Evolutionary conservation across 2,888 invertebrate genomes (phyloP), one percentile per base, ranked within the genome.

Genomic region (Acronicta aceris): DNA sequence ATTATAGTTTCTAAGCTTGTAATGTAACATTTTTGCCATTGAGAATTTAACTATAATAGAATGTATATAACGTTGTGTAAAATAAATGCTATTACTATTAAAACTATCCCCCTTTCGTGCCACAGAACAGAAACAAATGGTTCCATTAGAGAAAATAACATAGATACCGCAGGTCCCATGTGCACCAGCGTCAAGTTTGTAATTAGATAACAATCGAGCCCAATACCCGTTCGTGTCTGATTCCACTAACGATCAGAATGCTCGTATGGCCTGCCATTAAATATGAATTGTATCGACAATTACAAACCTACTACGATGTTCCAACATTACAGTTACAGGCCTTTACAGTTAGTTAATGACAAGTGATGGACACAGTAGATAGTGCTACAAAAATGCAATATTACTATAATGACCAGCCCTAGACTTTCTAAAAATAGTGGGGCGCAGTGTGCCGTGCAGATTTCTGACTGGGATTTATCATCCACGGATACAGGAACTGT

Each of bases 401-500:
- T 80, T 85, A 63, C 50, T 74, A 94, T 93, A 90, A 95, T 95
- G 95, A 93, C 94, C 81, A 95, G 94, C 83, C 95, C 93, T 79
- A 94, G 94, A 89, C 93, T 91, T 81, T 87, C 88, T 79, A 92
- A 91, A 90, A 92, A 91, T 73, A 87, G 83, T 89, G 87, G 83
- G 69, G 87, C 86, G 81, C 92, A 91, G 82, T 89, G 91, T 85
- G 79, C 85, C 70, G 79, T 87, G 59, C 91, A 88, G 78, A 89
- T 86, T 72, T 82, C 96, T 70, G 97, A 97, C 84, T 97, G 97
- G 97, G 97, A 97, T 85, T 96, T 96, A 25, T 96, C 97, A 40
- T 97, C 96, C 25, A 92, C 95, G 33, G 95, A 95, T 83, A 97
- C 97, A 0, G 97, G 97, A 13, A 97, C 97, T 1, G 96, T 97